These are phyloP conservation scores for Kryphioiulus occultus DNA, from an alignment of 2,888 invertebrate species.

Conservation along the genomic window DNA sequence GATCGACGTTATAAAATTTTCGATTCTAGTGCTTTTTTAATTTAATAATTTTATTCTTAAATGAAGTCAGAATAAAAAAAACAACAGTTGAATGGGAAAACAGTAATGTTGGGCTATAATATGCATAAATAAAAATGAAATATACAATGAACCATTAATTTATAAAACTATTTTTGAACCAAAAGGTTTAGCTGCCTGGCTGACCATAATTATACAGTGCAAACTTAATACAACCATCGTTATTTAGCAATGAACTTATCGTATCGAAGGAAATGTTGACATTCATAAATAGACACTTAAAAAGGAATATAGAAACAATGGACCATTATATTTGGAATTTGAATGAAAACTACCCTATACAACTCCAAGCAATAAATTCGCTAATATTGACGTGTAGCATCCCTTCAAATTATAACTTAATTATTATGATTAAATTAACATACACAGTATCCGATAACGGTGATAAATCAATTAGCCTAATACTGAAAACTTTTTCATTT, in stretches of 20 bases:
- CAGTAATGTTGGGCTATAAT: conserved; percentile 26
- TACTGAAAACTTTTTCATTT: conserved; percentile 13
- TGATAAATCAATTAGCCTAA: conserved; percentile 27
- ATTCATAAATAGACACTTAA: conserved; percentile 35
- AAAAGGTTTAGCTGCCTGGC: conserved; percentile 40
- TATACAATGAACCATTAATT: conserved; percentile 39
- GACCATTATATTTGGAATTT: conserved; percentile 30
- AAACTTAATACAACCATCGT: conserved; percentile 28
- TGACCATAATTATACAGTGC: conserved; percentile 36
- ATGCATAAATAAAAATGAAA: conserved; percentile 39
- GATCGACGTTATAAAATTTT: conserved; percentile 3
- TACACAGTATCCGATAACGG: conserved; percentile 32
- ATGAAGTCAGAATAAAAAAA: conserved; percentile 37
- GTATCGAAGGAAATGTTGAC: conserved; percentile 29
- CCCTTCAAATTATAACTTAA: conserved; percentile 39
- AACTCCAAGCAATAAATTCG: conserved; percentile 39
- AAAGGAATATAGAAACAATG: conserved; percentile 35
- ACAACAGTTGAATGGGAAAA: conserved; percentile 39
- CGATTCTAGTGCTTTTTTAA: background rate
- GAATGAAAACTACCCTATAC: conserved; percentile 39
- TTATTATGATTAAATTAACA: conserved; percentile 28
- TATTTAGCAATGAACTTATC: conserved; percentile 27
- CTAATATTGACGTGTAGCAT: conserved; percentile 13
- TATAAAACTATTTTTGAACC: conserved; percentile 39
- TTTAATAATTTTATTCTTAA: conserved; percentile 21